These are phyloP conservation scores for Germaria angustata DNA, from an alignment of 2,888 invertebrate species.

Conservation along the genomic window DNA sequence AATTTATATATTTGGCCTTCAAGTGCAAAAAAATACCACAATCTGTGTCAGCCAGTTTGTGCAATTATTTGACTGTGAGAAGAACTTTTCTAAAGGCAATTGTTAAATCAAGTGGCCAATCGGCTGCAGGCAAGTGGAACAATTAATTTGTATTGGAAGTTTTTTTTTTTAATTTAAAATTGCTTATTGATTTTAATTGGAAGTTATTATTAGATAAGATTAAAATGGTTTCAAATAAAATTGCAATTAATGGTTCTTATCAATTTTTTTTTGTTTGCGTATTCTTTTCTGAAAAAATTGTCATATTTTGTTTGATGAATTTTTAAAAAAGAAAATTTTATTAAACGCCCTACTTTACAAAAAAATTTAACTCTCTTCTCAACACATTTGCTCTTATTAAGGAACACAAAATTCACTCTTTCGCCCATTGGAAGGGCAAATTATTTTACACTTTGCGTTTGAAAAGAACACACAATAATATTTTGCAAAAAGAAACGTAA, in stretches of 20 bases:
- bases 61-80: constrained; percentile 16
- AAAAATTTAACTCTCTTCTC: no score
- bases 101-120: constrained; percentile 17
- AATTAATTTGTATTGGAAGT: neutral
- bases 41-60: constrained; percentile 24
- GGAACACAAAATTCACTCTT: no score
- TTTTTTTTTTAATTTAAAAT: neutral
- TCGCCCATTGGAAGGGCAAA: no score
- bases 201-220: neutral
- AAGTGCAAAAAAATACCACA: constrained; percentile 10
- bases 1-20: constrained; percentile 42
- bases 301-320: no score
- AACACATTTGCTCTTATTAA: no score
- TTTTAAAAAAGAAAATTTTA: no score
- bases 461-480: no score
- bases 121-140: constrained; percentile 14
- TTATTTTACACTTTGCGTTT: no score
- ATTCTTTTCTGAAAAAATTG: no score
- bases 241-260: neutral
- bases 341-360: no score
- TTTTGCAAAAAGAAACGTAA: no score
- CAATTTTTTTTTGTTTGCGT: neutral
- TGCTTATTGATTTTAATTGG: constrained; percentile 2
- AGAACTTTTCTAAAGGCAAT: constrained; percentile 39
- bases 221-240: neutral